Percentiles rank a stretch among this genome's conserved stretches.
These are phyloP conservation scores for Heterotilapia buettikoferi DNA, from an alignment of 2,113 vertebrate species.

Conservation along the genomic window DNA sequence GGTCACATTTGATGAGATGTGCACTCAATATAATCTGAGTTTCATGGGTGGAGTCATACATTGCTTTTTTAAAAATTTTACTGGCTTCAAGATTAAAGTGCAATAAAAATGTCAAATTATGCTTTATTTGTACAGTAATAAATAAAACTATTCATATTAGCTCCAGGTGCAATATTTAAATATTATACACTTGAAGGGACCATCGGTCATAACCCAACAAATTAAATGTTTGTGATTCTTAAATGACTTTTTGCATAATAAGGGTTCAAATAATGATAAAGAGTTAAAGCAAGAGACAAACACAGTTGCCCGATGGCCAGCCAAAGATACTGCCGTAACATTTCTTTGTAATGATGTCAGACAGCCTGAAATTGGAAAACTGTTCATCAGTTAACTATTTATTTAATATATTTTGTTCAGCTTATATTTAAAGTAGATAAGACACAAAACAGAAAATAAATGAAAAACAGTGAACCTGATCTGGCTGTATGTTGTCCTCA, in stretches of 20 bases:
- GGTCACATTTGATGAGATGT: background rate
- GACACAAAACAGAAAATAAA: background rate
- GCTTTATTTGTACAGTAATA: background rate
- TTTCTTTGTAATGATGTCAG: background rate
- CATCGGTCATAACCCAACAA: background rate
- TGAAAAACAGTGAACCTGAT: background rate
- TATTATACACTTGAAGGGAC: background rate
- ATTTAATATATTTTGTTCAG: background rate
- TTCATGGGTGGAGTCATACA: background rate
- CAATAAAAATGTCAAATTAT: background rate
- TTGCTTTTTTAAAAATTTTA: rapidly evolving
- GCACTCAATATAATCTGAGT: background rate
- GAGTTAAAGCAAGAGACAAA: background rate
- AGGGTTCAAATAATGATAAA: background rate
- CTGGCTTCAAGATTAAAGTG: background rate
- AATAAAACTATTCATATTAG: background rate
- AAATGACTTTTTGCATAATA: background rate
- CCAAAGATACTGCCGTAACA: background rate
- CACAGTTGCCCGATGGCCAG: background rate
- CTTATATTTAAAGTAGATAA: background rate
- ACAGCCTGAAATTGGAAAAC: background rate
- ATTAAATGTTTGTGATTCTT: background rate
- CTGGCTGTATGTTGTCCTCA: background rate
- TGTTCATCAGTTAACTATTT: background rate
- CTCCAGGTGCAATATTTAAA: background rate